Evolutionary conservation across 2,888 invertebrate genomes (phyloP).

Genomic region (Ennomos fuscantarius): DNA sequence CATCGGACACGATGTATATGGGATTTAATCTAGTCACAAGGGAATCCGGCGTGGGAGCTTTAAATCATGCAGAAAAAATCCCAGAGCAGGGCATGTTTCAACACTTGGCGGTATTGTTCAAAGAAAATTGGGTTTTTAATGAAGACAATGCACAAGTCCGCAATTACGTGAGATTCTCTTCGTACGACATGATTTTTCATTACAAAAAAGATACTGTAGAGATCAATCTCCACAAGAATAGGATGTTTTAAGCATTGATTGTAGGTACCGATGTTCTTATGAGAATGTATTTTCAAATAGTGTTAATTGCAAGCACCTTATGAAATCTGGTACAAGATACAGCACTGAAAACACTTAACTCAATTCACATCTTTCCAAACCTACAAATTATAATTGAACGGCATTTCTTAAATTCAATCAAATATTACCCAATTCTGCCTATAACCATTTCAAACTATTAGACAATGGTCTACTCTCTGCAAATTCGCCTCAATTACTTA

Average conservation of each 20-base stretch:
- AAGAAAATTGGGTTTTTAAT: constrained; percentile 55
- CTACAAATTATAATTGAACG: background rate
- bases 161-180: constrained; percentile 35
- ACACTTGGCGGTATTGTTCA: constrained; percentile 66
- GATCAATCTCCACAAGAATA: background rate
- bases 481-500: constrained; percentile 66
- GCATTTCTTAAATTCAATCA: constrained; percentile 26
- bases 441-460: constrained; percentile 30
- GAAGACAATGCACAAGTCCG: constrained; percentile 41
- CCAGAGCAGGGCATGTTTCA: constrained; percentile 64
- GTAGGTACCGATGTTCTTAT: too few relatives aligned
- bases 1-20: constrained; percentile 34
- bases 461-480: constrained; percentile 66
- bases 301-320: too few relatives aligned
- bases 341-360: too few relatives aligned
- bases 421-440: constrained; percentile 30
- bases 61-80: constrained; percentile 69
- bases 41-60: constrained; percentile 72
- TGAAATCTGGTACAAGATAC: too few relatives aligned
- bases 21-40: constrained; percentile 68
- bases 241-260: too few relatives aligned
- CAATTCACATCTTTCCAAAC: background rate
- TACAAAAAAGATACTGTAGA: constrained; percentile 4
- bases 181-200: constrained; percentile 11
- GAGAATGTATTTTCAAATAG: too few relatives aligned